Conservation (phyloP, 2,113 vertebrate species). For the Eurypyga helias region DNA sequence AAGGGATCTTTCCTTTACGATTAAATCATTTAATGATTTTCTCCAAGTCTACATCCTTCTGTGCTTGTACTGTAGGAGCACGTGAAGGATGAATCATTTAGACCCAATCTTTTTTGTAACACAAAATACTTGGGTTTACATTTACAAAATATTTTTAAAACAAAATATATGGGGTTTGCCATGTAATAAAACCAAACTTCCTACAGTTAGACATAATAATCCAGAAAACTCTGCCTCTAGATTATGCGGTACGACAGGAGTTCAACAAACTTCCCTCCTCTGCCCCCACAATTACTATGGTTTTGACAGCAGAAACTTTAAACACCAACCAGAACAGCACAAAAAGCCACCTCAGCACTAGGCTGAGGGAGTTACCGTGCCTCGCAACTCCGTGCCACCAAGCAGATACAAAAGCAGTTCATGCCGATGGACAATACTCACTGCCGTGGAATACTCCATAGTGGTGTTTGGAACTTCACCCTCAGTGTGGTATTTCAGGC, state of each 20-base stretch:
- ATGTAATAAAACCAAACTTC: neutral
- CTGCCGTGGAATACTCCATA: fast-evolving
- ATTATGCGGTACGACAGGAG: too few species aligned
- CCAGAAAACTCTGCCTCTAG: neutral
- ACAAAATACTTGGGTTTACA: neutral
- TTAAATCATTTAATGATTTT: neutral
- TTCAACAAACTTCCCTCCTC: neutral
- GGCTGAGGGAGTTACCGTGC: neutral
- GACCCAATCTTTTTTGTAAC: neutral
- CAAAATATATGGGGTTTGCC: neutral
- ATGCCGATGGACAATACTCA: fast-evolving
- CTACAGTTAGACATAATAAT: neutral
- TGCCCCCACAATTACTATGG: fast-evolving
- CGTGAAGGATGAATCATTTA: neutral
- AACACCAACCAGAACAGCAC: neutral
- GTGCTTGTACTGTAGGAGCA: neutral
- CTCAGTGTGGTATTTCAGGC: neutral
- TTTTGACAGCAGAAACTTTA: neutral
- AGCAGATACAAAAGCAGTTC: neutral
- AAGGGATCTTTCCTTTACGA: neutral
- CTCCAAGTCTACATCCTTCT: neutral
- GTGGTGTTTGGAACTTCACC: fast-evolving
- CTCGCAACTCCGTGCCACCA: too few species aligned
- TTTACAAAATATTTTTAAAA: neutral
- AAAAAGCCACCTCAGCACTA: neutral